These are phyloP conservation scores for Conus canariensis DNA, from an alignment of 2,888 invertebrate genomes.

Conservation along the genomic window DNA sequence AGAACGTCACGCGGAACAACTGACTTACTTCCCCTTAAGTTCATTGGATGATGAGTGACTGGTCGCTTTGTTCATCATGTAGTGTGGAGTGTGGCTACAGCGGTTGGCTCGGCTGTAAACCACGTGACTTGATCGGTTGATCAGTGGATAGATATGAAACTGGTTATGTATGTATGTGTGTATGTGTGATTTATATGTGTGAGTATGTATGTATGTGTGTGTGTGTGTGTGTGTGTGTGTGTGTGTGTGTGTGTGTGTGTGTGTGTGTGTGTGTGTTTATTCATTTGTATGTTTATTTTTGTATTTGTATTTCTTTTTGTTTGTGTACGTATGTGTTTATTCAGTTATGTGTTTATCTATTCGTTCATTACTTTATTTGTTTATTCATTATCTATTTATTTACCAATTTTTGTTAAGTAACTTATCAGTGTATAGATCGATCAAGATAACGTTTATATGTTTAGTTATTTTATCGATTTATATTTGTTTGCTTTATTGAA, in stretches of 20 bases:
- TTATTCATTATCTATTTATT: no score
- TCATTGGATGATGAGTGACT: no score
- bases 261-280: neutral
- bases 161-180: neutral
- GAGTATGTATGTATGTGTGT: conserved; percentile 14
- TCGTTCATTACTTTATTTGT: no score
- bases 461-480: no score
- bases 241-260: conserved; percentile 8
- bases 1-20: no score
- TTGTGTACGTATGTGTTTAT: neutral
- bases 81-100: no score
- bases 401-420: no score
- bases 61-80: no score
- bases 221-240: conserved; percentile 37
- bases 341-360: neutral
- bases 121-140: neutral
- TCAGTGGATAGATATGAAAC: neutral
- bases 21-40: no score
- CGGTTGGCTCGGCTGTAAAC: neutral
- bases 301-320: neutral
- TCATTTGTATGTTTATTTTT: neutral
- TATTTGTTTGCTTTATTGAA: no score
- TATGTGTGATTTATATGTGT: conserved; percentile 18
- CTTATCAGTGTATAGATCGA: no score
- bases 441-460: no score